Evolutionary conservation across 2,113 vertebrate species (phyloP).

Genomic region (Nannobrachium achirus): DNA sequence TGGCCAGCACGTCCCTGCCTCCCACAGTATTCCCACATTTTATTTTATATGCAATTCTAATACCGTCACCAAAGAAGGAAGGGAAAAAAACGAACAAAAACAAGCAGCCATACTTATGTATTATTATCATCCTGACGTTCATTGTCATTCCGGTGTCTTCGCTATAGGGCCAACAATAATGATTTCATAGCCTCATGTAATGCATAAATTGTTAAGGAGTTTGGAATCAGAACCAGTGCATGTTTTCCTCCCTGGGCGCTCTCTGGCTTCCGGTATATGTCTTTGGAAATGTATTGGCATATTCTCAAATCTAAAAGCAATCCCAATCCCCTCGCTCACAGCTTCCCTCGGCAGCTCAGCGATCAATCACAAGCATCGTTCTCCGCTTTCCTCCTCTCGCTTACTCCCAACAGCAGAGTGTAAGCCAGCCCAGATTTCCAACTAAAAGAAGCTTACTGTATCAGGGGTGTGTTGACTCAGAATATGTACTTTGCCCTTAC

Average conservation of each 20-base stretch:
- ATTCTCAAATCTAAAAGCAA: constrained; percentile 62
- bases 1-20: too few species aligned
- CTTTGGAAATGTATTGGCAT: constrained; percentile 64
- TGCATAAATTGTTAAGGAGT: neutral
- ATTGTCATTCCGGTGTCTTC: constrained; percentile 9
- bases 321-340: constrained; percentile 54
- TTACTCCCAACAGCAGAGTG: constrained; percentile 45
- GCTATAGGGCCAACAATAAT: constrained; percentile 8
- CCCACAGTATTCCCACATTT: constrained; percentile 1
- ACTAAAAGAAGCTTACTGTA: constrained; percentile 57
- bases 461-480: constrained; percentile 41
- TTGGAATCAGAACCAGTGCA: constrained; percentile 21
- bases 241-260: constrained; percentile 23
- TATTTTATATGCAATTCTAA: constrained; percentile 6
- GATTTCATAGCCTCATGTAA: constrained; percentile 7
- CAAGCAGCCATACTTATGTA: constrained; percentile 2
- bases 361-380: constrained; percentile 69
- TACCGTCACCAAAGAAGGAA: constrained; percentile 12
- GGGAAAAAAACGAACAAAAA: neutral
- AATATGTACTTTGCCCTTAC: constrained; percentile 48
- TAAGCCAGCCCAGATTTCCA: constrained; percentile 59
- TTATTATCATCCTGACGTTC: neutral
- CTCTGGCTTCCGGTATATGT: constrained; percentile 61
- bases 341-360: constrained; percentile 55
- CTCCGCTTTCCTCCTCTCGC: constrained; percentile 48